Evolutionary conservation across 64 coral and sea anemone genomes (phyloP).

Genomic region (Pachyseris speciosa): DNA sequence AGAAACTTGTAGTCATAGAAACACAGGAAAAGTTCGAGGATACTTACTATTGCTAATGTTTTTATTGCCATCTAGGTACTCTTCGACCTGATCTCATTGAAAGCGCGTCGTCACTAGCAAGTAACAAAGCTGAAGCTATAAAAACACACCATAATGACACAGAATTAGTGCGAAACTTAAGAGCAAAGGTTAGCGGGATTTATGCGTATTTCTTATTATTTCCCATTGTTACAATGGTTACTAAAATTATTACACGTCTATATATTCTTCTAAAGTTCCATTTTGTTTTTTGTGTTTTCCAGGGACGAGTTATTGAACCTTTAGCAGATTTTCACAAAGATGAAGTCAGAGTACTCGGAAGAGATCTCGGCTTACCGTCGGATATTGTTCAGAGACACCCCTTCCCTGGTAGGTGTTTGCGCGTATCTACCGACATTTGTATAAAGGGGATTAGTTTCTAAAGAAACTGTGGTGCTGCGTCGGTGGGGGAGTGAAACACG

Average conservation of each 20-base stretch:
- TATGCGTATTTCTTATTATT: too few species aligned
- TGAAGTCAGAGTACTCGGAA: conserved; percentile 92
- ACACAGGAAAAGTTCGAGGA: background rate
- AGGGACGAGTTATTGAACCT: conserved; percentile 98
- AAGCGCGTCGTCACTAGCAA: conserved; percentile 92
- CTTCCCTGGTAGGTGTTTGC: conserved; percentile 74
- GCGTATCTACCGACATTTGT: background rate
- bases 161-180: conserved; percentile 85
- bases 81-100: conserved; percentile 98
- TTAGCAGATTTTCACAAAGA: conserved; percentile 99
- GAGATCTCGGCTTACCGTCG: conserved; percentile 82
- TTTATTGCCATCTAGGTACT: conserved; percentile 67
- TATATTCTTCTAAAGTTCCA: background rate
- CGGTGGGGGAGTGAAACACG: too few species aligned
- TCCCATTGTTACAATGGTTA: too few species aligned
- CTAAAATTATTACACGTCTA: background rate
- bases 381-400: conserved; percentile 95
- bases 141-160: conserved; percentile 99
- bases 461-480: too few species aligned
- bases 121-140: conserved; percentile 94
- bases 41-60: background rate
- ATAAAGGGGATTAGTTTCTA: too few species aligned
- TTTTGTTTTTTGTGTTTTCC: background rate
- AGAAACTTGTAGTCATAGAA: background rate
- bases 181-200: conserved; percentile 86